Percentiles rank a stretch among this genome's conserved stretches.
Evolutionary conservation across 1,140 invertebrate genomes (phyloP).

Genomic region (Lordiphosa collinella): DNA sequence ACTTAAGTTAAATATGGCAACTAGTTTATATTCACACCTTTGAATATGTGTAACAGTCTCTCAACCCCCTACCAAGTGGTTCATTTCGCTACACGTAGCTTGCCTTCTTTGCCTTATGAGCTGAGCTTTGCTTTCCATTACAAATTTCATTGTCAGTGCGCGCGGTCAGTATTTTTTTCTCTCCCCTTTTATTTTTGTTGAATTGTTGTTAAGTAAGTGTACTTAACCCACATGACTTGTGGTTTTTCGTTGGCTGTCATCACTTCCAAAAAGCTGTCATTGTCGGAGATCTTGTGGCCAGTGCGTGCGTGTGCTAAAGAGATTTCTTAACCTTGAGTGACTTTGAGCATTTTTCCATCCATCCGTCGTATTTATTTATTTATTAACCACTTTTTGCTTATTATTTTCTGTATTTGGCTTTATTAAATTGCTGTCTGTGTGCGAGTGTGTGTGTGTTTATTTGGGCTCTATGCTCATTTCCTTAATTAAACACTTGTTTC

Average conservation of each 20-base stretch:
- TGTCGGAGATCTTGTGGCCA: conserved; percentile 38
- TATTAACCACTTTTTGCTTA: conserved; percentile 64
- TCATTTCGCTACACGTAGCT: neutral
- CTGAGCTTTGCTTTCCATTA: conserved; percentile 56
- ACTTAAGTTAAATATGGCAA: conserved; percentile 33
- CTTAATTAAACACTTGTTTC: conserved; percentile 76
- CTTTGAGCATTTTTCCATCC: conserved; percentile 50
- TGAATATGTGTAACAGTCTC: neutral
- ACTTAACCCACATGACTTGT: conserved; percentile 76
- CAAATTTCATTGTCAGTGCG: conserved; percentile 61
- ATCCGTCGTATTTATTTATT: conserved; percentile 28
- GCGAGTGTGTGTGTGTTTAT: conserved; percentile 47
- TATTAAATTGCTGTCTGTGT: conserved; percentile 49
- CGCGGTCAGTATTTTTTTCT: conserved; percentile 46
- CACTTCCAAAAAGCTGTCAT: conserved; percentile 69
- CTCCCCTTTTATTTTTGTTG: conserved; percentile 10
- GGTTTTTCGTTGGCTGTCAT: conserved; percentile 63
- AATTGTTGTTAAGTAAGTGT: conserved; percentile 76
- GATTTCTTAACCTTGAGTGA: conserved; percentile 75
- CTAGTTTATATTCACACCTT: too few species aligned
- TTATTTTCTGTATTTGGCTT: conserved; percentile 42
- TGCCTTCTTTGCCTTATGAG: conserved; percentile 28
- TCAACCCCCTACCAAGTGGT: neutral
- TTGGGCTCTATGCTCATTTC: conserved; percentile 54
- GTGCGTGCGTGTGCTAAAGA: conserved; percentile 50